Conservation (phyloP, 2,113 vertebrate species). For the Oreochromis niloticus region DNA sequence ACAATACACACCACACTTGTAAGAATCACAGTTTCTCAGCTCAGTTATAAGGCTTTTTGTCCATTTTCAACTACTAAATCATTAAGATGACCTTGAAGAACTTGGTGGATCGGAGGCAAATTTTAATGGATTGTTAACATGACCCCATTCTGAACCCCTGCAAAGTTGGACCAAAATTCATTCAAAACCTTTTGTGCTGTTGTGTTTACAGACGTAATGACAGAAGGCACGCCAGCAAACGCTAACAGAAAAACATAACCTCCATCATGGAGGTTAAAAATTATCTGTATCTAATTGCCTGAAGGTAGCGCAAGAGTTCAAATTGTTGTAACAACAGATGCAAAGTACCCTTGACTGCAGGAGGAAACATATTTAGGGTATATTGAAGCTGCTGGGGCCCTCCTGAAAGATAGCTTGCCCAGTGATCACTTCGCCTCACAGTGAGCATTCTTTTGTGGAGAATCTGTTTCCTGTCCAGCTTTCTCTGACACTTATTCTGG, state of each 20-base stretch:
- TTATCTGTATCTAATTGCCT: neutral
- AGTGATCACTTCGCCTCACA: neutral
- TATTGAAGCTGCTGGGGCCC: neutral
- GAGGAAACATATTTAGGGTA: neutral
- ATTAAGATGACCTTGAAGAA: neutral
- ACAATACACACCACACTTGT: neutral
- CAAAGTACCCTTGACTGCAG: neutral
- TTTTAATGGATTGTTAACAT: neutral
- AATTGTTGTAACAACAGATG: neutral
- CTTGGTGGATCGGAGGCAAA: neutral
- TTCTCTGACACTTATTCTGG: neutral
- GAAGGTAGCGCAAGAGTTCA: neutral
- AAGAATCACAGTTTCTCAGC: neutral
- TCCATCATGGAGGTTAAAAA: neutral
- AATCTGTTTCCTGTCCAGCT: neutral
- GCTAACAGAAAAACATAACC: neutral
- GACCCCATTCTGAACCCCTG: neutral
- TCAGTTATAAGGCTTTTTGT: neutral
- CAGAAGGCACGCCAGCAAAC: neutral
- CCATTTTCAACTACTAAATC: neutral
- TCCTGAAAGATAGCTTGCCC: neutral
- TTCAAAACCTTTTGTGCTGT: neutral
- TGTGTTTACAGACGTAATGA: neutral
- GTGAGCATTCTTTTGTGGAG: neutral
- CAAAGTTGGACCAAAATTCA: neutral